Evolutionary conservation across 2,797 vertebrate species (phyloP).

Genomic region (Centroberyx gerrardi): DNA sequence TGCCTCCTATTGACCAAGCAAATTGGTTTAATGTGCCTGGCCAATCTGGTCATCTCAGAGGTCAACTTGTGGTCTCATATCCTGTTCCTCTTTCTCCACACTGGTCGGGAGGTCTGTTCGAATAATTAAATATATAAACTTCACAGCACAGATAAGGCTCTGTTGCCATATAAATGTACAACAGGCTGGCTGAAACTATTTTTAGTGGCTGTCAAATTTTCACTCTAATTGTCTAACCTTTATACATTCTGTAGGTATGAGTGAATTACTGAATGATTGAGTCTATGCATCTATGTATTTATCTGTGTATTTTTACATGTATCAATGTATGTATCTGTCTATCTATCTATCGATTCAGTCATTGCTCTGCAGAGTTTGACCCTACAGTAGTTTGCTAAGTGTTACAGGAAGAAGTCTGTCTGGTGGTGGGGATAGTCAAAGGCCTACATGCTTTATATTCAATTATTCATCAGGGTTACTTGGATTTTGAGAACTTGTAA

Average conservation of each 20-base stretch:
- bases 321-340: background rate
- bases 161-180: conserved; percentile 27
- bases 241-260: too few relatives aligned
- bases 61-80: conserved; percentile 80
- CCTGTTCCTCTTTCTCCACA: conserved; percentile 54
- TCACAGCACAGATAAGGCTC: conserved; percentile 32
- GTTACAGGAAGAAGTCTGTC: conserved; percentile 30
- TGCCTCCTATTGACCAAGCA: conserved; percentile 68
- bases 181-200: conserved; percentile 30
- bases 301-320: background rate
- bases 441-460: conserved; percentile 32
- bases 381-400: conserved; percentile 25
- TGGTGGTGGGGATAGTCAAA: conserved; percentile 32
- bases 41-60: conserved; percentile 69
- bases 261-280: too few relatives aligned
- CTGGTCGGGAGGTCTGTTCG: conserved; percentile 45
- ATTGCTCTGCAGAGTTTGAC: conserved; percentile 2
- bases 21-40: conserved; percentile 81
- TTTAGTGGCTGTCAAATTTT: conserved; percentile 7
- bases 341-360: background rate
- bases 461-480: conserved; percentile 73
- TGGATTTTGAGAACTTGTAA: conserved; percentile 59
- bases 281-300: background rate
- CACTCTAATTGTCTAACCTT: background rate
- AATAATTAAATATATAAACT: conserved; percentile 51